Base-by-base conservation (phyloP, 1,140 invertebrate species). In the Orchesella cincta region DNA sequence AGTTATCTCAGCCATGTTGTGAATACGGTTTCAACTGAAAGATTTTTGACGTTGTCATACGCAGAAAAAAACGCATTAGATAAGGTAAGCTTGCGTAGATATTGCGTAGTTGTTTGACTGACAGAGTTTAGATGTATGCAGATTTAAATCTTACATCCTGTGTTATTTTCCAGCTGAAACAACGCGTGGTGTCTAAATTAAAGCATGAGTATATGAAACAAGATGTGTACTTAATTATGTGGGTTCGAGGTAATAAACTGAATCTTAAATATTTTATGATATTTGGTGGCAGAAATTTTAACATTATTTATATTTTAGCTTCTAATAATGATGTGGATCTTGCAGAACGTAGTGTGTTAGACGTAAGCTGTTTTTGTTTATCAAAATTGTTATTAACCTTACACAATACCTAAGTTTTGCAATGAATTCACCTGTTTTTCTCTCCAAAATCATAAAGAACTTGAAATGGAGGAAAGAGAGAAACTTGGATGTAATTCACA, bases 401-500 rank as follows among this genome's bases (percentile, higher is more conserved):
- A n/a, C n/a, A n/a, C n/a, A n/a, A n/a, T n/a, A n/a, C n/a, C n/a
- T n/a, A n/a, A n/a, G n/a, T n/a, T n/a, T n/a, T n/a, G n/a, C n/a
- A n/a, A n/a, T n/a, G n/a, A n/a, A n/a, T n/a, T n/a, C n/a, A n/a
- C n/a, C n/a, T n/a, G n/a, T n/a, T n/a, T n/a, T n/a, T n/a, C n/a
- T n/a, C n/a, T n/a, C n/a, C n/a, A n/a, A 31, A 31, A 29, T 67
- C 29, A 26, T 67, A 14, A 29, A 67, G n/a, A 67, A 67, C 23
- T 33, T 67, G 62, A 67, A 67, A n/a, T 67, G 62, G 62, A 3
- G 62, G 23, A 67, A 67, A n/a, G 62, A 67, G n/a, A 2, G 62
- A n/a, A 67, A 67, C 26, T 31, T 67, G 62, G 62, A 67, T 29
- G n/a, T 3, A 14, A 67, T 67, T 33, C 62, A 67, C 29, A 23